Base-by-base conservation (phyloP, 2,797 vertebrate species). In the Xyrichtys novacula region DNA sequence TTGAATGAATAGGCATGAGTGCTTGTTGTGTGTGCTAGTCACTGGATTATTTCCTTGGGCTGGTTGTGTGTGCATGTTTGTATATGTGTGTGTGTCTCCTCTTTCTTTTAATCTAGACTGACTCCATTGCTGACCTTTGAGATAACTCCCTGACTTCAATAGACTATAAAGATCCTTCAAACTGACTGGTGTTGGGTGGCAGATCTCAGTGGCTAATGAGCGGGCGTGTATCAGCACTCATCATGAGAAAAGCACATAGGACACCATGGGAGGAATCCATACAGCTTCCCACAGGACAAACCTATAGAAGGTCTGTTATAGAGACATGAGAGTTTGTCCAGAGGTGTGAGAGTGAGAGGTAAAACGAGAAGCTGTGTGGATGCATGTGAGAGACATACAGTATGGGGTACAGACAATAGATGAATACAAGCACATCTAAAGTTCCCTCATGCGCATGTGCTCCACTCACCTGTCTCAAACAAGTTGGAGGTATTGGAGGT, bases 381-480 rank as follows among this genome's bases (percentile, higher is more conserved):
- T 34, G 4, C 19, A 10, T 50, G 49, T 46, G 52, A 22, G 48
- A 66, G 40, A 59, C 15, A 49, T 23, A 11, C 20, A 44, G 1
- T 23, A 62, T 46, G 57, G 54, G 44, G 43, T 38, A 14, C n/a
- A 16, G 20, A 64, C 40, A 44, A n/a, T 16, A 44, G 12, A 23
- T 2, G 19, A 16, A 47, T 16, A 32, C 12, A 25, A 44, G 29
- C 56, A 54, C 0, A n/a, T 70, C 42, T 50, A 7, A 14, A 1
- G 14, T 32, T 29, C 44, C 19, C 25, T 43, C 3, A 7, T 10
- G 52, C 56, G 20, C 29, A 58, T 29, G 1, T 1, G 36, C 44
- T 31, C 5, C 3, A 0, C 82, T 88, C 84, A 95, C 95, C 91
- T 85, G 95, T 95, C 22, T 94, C 70, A 9, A 96, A 93, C 12